Evolutionary conservation across 2,797 vertebrate genomes (phyloP).

Genomic region (Danio kyathit): DNA sequence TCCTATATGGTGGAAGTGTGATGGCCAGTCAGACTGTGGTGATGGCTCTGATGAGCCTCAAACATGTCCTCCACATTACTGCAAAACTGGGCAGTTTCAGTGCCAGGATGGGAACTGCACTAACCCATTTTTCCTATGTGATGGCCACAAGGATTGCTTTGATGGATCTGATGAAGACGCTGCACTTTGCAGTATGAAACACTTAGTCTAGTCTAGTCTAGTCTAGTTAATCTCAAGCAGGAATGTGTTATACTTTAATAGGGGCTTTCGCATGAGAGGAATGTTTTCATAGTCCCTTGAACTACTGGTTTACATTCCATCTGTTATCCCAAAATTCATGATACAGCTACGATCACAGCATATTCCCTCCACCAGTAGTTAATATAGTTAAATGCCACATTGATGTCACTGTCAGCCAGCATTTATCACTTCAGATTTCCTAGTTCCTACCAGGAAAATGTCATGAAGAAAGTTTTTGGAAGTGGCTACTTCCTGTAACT

Average conservation of each 20-base stretch:
- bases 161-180: conserved; percentile 94
- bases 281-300: no score
- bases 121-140: conserved; percentile 89
- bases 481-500: no score
- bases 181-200: conserved; percentile 86
- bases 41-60: conserved; percentile 93
- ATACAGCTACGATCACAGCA: no score
- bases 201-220: no score
- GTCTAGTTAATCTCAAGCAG: not conserved
- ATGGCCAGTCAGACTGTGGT: conserved; percentile 92
- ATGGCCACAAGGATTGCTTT: conserved; percentile 83
- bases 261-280: not conserved
- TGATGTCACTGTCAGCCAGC: no score
- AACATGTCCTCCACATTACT: conserved; percentile 87
- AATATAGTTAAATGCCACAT: no score
- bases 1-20: conserved; percentile 99
- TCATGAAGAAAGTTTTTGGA: no score
- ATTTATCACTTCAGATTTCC: no score
- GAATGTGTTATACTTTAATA: not conserved
- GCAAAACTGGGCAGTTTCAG: conserved; percentile 92
- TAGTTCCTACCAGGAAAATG: no score
- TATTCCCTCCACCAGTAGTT: no score
- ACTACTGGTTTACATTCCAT: no score
- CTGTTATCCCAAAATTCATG: no score
- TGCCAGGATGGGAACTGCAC: conserved; percentile 95